Evolutionary conservation across 2,797 vertebrate species (phyloP), one percentile per base, ranked within the genome.

Genomic region (Poeciliopsis infans): DNA sequence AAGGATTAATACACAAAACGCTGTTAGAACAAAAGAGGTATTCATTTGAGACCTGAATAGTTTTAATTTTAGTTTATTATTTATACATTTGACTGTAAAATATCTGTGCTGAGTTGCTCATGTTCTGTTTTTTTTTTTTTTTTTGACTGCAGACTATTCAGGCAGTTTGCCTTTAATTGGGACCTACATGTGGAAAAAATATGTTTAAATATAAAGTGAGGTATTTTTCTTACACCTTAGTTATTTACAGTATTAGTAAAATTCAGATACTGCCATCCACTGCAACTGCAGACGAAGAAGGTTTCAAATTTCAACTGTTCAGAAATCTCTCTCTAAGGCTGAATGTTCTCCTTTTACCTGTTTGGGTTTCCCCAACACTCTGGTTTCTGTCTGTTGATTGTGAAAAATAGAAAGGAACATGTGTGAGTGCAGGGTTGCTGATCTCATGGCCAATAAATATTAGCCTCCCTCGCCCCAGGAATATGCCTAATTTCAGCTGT

Each of bases 181-280:
- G 77, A 84, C 28, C 28, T 61, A 61, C 57, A 31, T 33, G 16
- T 61, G 57, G 28, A 61, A 61, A 61, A 31, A 7, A 61, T 61
- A 33, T 33, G 1, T 6, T 80, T 66, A 71, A 90, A 76, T 82
- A 81, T 85, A 90, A 88, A 84, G 86, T 73, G 83, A 87, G 86
- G 84, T 74, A 25, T 81, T 77, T 53, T 90, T 86, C 87, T 86
- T 73, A 59, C 72, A 39, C 47, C 80, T 90, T n/a, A 79, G 89
- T 89, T 81, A 86, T 90, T 87, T 66, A 88, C 83, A 8, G 23
- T 18, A 33, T 33, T 36, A 41, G 4, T 66, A 66, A 66, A 39
- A 39, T 7, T 61, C 15, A 4, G 61, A 20, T 66, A 11, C 18
- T 66, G 33, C 61, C 36, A 8, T 66, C 8, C 8, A 20, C 5